Evolutionary conservation across 2,113 vertebrate genomes (phyloP).

Genomic region (Aplodontia rufa): DNA sequence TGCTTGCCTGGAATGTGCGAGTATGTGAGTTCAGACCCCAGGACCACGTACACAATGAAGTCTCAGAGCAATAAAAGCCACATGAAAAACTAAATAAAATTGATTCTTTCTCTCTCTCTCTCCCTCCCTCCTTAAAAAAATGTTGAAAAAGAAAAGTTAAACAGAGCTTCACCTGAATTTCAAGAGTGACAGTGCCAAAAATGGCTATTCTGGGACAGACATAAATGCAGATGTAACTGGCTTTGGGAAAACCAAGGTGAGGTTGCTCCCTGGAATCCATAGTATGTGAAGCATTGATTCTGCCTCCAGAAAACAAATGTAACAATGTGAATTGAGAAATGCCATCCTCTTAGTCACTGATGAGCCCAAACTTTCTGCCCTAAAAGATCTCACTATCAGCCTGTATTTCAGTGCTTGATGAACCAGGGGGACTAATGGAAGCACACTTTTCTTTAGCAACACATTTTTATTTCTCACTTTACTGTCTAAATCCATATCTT

Average conservation of each 20-base stretch:
- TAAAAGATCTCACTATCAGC: not conserved
- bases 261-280: not conserved
- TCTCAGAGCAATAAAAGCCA: too few relatives aligned
- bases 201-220: not conserved
- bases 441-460: not conserved
- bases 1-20: too few relatives aligned
- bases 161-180: not conserved
- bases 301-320: conserved; percentile 1
- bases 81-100: too few relatives aligned
- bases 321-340: not conserved
- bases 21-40: too few relatives aligned
- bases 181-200: not conserved
- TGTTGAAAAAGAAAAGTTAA: not conserved
- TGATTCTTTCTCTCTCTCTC: too few relatives aligned
- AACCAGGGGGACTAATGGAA: not conserved
- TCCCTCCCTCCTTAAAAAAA: too few relatives aligned
- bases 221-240: not conserved
- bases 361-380: not conserved
- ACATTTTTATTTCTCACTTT: not conserved
- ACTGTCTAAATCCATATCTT: not conserved
- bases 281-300: not conserved
- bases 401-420: not conserved
- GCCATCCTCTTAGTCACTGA: not conserved
- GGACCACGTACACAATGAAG: too few relatives aligned
- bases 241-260: not conserved